These are phyloP conservation scores for Pogonocherus hispidulus DNA, from an alignment of 2,888 invertebrate species.

Conservation along the genomic window DNA sequence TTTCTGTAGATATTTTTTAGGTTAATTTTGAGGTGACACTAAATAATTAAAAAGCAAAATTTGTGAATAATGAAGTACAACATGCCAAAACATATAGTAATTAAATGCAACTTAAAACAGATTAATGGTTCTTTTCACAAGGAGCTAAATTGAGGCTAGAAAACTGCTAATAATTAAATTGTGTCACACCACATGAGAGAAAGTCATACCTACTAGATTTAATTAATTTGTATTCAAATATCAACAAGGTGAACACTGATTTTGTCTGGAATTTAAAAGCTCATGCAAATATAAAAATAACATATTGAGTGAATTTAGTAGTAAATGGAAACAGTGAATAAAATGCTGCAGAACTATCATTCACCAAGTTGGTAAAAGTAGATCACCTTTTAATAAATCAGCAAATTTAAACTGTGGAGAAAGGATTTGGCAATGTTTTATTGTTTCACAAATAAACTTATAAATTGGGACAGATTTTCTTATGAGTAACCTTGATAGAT, in stretches of 20 bases:
- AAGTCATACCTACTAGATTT: constrained; percentile 10
- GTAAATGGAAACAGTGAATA: constrained; percentile 5
- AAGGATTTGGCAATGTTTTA: not conserved
- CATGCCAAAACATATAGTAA: too few relatives aligned
- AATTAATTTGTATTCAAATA: constrained; percentile 27
- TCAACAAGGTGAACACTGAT: constrained; percentile 28
- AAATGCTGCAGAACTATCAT: not conserved
- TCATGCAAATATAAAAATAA: not conserved
- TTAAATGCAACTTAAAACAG: not conserved
- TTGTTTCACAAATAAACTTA: not conserved
- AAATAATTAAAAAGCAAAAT: too few relatives aligned
- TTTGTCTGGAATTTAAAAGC: not conserved
- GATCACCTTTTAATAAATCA: constrained; percentile 13
- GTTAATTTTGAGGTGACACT: too few relatives aligned
- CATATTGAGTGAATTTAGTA: not conserved
- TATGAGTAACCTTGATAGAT: constrained; percentile 7
- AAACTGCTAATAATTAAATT: not conserved
- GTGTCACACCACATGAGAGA: constrained; percentile 4
- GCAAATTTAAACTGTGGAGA: constrained; percentile 8
- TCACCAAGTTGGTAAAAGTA: not conserved
- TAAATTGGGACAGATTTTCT: not conserved
- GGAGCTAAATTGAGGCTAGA: not conserved
- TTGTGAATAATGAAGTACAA: too few relatives aligned
- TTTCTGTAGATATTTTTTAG: too few relatives aligned
- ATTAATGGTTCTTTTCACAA: not conserved